These are phyloP conservation scores for Nothobranchius kuhntae DNA, from an alignment of 2,113 vertebrate genomes.

Conservation along the genomic window DNA sequence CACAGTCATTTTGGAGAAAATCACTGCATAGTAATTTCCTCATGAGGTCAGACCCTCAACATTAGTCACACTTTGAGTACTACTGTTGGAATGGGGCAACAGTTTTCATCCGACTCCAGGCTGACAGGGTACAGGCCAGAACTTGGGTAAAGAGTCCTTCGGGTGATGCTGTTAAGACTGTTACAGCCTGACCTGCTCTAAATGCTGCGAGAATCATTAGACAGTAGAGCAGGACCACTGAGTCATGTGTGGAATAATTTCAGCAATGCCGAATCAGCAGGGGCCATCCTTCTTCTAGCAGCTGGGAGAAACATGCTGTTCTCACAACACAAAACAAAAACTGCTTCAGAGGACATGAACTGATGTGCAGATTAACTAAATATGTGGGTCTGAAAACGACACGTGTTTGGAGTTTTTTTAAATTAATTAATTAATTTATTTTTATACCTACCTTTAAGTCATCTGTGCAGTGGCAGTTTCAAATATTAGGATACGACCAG, in stretches of 20 bases:
- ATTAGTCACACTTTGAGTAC: too few species aligned
- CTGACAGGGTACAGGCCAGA: background rate
- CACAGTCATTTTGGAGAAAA: too few species aligned
- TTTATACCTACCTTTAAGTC: too few species aligned
- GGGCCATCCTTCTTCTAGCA: background rate
- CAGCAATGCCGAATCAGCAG: background rate
- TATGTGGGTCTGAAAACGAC: background rate
- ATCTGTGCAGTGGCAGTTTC: background rate
- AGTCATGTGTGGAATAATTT: background rate
- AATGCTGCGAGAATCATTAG: conserved; percentile 5
- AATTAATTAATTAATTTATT: too few species aligned
- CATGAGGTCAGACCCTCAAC: too few species aligned
- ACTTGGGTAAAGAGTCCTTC: background rate
- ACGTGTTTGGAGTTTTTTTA: background rate
- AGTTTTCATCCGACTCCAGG: background rate
- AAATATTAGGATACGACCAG: background rate
- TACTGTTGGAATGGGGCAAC: too few species aligned
- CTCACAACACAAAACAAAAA: background rate
- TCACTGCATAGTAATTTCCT: too few species aligned
- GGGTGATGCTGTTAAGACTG: background rate
- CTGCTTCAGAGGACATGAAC: background rate
- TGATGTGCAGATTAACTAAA: background rate
- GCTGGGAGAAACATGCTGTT: conserved; percentile 8
- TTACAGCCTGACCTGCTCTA: background rate
- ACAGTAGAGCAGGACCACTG: conserved; percentile 7